These are phyloP conservation scores for Tinea pellionella DNA, from an alignment of 2,888 invertebrate species.

Conservation along the genomic window DNA sequence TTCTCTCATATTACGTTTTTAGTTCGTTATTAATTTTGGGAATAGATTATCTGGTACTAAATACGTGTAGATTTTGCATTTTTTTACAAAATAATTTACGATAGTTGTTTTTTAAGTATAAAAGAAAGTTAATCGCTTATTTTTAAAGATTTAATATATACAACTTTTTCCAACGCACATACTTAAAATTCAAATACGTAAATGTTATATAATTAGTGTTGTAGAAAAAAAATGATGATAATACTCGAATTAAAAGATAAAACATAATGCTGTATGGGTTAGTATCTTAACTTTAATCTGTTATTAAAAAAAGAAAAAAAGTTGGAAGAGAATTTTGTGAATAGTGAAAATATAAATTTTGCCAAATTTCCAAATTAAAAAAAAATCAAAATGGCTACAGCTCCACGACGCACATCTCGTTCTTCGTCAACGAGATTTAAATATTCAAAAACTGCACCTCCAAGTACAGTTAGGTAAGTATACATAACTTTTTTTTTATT, in stretches of 20 bases:
- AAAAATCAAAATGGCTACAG: slow-evolving; percentile 39
- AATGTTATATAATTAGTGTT: neutral
- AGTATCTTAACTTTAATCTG: too few relatives aligned
- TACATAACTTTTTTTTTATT: too few relatives aligned
- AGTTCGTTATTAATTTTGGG: too few relatives aligned
- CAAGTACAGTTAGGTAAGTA: slow-evolving; percentile 47
- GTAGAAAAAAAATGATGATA: neutral
- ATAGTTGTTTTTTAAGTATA: neutral
- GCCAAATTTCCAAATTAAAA: neutral
- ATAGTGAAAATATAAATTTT: neutral
- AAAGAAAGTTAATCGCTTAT: neutral
- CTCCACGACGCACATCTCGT: slow-evolving; percentile 47
- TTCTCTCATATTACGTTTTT: too few relatives aligned
- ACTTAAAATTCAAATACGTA: neutral
- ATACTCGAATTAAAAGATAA: neutral
- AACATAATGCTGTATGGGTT: too few relatives aligned
- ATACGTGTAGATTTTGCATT: too few relatives aligned
- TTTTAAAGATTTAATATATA: neutral
- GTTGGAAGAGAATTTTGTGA: neutral
- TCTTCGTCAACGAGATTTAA: slow-evolving; percentile 49
- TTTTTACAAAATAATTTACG: too few relatives aligned
- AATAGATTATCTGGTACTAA: too few relatives aligned
- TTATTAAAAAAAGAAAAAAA: too few relatives aligned
- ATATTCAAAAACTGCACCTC: slow-evolving; percentile 56
- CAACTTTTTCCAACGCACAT: neutral